A percentile compares a stretch with the other conserved stretches of the same genome.
phyloP scores from a whole-genome alignment of 2,113 vertebrate genomes.

The Limanda limanda region DNA sequence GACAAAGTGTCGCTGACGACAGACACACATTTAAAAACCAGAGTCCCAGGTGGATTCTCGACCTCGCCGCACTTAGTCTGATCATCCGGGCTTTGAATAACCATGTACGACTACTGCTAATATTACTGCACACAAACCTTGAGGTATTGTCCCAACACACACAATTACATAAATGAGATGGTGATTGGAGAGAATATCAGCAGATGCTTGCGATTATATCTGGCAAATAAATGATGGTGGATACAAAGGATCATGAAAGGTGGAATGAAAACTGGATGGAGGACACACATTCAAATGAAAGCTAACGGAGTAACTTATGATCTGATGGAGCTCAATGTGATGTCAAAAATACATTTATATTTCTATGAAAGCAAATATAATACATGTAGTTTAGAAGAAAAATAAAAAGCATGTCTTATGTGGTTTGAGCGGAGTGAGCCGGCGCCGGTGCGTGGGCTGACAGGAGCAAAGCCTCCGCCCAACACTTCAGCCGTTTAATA shows the following conservation, averaged over 20 bases:
- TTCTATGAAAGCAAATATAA: neutral
- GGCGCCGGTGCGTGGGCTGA: constrained; percentile 20
- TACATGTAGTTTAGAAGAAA: neutral
- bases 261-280: too few species aligned
- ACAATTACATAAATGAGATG: too few species aligned
- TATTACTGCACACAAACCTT: neutral
- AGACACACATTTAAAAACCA: neutral
- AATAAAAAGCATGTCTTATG: neutral
- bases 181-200: neutral
- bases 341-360: neutral
- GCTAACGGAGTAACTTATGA: neutral
- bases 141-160: neutral
- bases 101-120: neutral
- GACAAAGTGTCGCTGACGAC: neutral
- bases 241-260: constrained; percentile 25
- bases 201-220: constrained; percentile 10
- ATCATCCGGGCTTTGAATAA: neutral
- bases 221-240: neutral
- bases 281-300: neutral
- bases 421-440: constrained; percentile 6
- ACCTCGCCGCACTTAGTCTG: constrained; percentile 1
- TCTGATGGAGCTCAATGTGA: neutral
- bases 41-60: neutral
- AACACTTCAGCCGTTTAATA: constrained; percentile 27
- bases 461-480: constrained; percentile 11